Percentiles rank a stretch among this genome's conserved stretches.
phyloP scores from a whole-genome alignment of 2,888 invertebrate genomes.

The Petrophora chlorosata region DNA sequence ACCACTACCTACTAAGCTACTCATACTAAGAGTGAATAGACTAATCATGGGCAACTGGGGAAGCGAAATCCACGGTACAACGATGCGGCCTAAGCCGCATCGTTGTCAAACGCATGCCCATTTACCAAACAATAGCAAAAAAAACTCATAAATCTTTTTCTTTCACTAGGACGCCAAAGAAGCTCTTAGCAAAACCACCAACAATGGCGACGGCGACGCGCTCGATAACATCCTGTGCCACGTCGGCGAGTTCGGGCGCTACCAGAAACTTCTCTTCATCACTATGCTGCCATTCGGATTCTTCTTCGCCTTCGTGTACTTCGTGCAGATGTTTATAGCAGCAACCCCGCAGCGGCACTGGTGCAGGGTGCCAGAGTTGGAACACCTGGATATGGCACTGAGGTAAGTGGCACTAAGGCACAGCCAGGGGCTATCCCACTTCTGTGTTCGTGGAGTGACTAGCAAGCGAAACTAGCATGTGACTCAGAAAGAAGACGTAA shows the following conservation, averaged over 20 bases:
- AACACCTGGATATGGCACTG: constrained; percentile 53
- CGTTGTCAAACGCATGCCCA: no score
- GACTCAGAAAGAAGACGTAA: no score
- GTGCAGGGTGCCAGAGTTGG: constrained; percentile 68
- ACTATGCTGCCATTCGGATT: constrained; percentile 70
- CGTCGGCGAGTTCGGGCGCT: constrained; percentile 68
- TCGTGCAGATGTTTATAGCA: constrained; percentile 74
- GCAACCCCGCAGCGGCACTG: constrained; percentile 70
- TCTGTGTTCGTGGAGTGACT: not conserved
- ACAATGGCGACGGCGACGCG: constrained; percentile 52
- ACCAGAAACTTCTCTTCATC: constrained; percentile 67
- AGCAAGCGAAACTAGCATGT: no score
- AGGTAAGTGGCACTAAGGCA: constrained; percentile 48
- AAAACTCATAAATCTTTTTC: not conserved
- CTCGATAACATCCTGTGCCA: constrained; percentile 64
- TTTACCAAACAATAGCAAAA: no score
- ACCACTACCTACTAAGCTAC: no score
- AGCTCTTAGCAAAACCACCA: constrained; percentile 38
- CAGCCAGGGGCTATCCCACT: not conserved
- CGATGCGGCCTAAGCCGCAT: no score
- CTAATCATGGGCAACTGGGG: no score
- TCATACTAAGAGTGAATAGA: no score
- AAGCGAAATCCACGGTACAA: no score
- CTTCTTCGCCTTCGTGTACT: constrained; percentile 70
- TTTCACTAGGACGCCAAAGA: constrained; percentile 48